Conservation (phyloP, 2,797 vertebrate genomes). For the Adrianichthys oophorus region DNA sequence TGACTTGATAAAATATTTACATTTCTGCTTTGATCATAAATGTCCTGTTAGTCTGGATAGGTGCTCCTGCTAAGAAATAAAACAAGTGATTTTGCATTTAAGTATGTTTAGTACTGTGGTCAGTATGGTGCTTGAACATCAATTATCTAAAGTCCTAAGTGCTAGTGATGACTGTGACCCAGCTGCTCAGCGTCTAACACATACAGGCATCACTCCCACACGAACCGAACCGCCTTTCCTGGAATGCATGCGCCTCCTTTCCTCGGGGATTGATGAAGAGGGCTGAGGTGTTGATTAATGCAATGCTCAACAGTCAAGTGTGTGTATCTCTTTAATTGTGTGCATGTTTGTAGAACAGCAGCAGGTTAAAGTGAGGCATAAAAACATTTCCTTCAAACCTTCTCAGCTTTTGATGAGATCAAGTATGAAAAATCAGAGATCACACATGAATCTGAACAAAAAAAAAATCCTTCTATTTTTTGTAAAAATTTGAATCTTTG, state of each 20-base stretch:
- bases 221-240: constrained; percentile 34
- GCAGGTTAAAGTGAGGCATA: constrained; percentile 57
- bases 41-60: constrained; percentile 20
- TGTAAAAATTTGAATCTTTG: neutral
- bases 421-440: constrained; percentile 64
- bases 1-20: neutral
- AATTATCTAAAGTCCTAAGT: constrained; percentile 58
- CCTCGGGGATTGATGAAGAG: constrained; percentile 62
- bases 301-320: constrained; percentile 59
- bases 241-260: constrained; percentile 56
- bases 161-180: constrained; percentile 56
- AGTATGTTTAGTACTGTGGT: constrained; percentile 45
- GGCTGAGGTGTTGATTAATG: constrained; percentile 73
- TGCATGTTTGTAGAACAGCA: constrained; percentile 13
- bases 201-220: neutral
- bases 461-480: neutral
- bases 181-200: constrained; percentile 8
- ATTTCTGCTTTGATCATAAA: constrained; percentile 2
- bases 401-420: constrained; percentile 59
- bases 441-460: neutral
- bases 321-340: constrained; percentile 11
- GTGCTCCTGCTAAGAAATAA: neutral
- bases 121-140: constrained; percentile 55
- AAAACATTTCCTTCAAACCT: constrained; percentile 43
- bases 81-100: constrained; percentile 14